phyloP scores from a whole-genome alignment of 2,113 vertebrate species.

The Xerus inauris region DNA sequence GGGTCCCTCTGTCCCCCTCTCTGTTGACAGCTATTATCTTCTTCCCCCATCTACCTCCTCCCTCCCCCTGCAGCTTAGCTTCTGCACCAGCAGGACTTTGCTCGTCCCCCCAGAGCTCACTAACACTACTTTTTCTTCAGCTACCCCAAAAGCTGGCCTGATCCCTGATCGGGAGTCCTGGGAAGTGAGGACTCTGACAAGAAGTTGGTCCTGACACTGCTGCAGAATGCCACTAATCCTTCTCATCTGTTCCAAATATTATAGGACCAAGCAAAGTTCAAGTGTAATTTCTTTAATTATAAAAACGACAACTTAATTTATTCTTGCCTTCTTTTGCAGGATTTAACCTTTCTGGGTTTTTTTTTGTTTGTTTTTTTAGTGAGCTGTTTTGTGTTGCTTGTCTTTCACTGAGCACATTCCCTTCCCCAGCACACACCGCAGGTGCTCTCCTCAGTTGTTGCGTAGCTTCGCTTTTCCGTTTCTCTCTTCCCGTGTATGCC shows the following conservation, averaged over 20 bases:
- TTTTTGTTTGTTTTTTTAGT: too few species aligned
- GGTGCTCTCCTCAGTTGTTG: background rate
- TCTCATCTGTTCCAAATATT: conserved; percentile 43
- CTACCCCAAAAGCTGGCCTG: background rate
- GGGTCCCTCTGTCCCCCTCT: background rate
- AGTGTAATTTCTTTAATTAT: conserved; percentile 61
- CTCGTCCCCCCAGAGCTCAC: background rate
- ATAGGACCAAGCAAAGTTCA: conserved; percentile 44
- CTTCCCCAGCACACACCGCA: conserved; percentile 19
- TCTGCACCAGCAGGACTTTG: background rate
- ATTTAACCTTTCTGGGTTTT: conserved; percentile 69
- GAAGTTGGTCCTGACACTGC: background rate
- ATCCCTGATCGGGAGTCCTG: conserved; percentile 31
- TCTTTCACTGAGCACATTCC: background rate
- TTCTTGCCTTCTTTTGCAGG: conserved; percentile 77
- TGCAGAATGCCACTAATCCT: background rate
- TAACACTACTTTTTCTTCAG: conserved; percentile 61
- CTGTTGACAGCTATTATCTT: background rate
- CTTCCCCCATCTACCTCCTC: background rate
- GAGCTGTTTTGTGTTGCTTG: conserved; percentile 71
- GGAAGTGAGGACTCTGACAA: background rate
- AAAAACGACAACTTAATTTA: conserved; percentile 9
- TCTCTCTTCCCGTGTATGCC: background rate
- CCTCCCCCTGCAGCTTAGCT: background rate
- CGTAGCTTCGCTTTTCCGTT: conserved; percentile 67